Evolutionary conservation across 2,113 vertebrate genomes (phyloP).

Genomic region (Megaceryle torquata): DNA sequence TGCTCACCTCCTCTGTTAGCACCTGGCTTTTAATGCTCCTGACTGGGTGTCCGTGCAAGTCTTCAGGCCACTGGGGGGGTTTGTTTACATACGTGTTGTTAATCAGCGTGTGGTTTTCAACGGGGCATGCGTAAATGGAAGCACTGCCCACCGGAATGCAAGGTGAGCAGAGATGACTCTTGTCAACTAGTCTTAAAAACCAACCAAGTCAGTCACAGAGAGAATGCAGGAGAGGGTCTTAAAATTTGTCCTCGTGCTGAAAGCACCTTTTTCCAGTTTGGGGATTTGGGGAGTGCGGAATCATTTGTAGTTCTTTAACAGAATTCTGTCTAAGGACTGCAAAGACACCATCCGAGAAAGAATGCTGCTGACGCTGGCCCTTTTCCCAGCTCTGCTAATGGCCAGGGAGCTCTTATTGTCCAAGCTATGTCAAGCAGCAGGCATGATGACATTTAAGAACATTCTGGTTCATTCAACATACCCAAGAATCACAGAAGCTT

Average conservation of each 20-base stretch:
- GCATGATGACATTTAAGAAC: neutral
- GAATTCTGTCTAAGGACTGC: neutral
- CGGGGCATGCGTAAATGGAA: fast-evolving
- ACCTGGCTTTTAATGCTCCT: neutral
- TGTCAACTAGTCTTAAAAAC: neutral
- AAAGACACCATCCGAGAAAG: neutral
- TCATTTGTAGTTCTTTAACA: neutral
- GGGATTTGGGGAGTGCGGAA: neutral
- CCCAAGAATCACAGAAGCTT: neutral
- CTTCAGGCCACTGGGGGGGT: fast-evolving
- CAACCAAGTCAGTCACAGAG: neutral
- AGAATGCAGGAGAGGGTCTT: neutral
- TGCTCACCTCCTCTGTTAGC: neutral
- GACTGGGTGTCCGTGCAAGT: neutral
- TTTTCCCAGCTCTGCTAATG: neutral
- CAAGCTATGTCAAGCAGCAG: neutral
- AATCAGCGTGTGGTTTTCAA: neutral
- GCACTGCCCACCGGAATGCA: neutral
- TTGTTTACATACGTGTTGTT: fast-evolving
- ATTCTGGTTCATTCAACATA: neutral
- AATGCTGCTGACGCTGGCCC: neutral
- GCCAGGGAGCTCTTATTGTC: neutral
- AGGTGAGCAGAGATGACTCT: neutral
- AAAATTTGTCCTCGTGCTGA: neutral
- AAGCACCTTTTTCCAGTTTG: neutral